These are phyloP conservation scores for Hemiscyllium ocellatum DNA, from an alignment of 2,113 vertebrate species.

Conservation along the genomic window DNA sequence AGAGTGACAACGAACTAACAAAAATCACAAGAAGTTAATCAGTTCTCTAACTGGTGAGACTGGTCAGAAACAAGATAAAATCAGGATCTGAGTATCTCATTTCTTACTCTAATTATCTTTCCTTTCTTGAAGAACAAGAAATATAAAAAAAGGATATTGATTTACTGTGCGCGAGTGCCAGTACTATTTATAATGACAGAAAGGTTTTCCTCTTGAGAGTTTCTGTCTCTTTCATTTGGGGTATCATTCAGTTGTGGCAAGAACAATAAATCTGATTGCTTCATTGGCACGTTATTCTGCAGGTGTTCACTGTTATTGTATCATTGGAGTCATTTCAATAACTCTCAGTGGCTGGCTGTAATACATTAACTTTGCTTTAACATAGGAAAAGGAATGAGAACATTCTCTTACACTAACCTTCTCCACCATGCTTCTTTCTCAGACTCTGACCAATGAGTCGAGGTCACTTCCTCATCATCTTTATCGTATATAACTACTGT, in stretches of 20 bases:
- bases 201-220: background rate
- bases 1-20: background rate
- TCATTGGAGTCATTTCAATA: no score
- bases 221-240: background rate
- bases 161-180: background rate
- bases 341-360: no score
- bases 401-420: no score
- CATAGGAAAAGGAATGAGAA: no score
- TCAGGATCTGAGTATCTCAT: background rate
- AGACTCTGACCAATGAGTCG: no score
- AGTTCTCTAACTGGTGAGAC: background rate
- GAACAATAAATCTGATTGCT: background rate
- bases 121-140: constrained; percentile 23
- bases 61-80: background rate
- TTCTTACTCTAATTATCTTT: background rate
- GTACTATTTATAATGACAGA: background rate
- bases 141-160: background rate
- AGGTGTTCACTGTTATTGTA: no score
- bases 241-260: background rate
- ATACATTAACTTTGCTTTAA: no score
- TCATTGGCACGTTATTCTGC: background rate
- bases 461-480: no score
- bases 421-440: no score
- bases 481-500: background rate
- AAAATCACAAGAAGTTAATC: background rate